Percentiles rank a stretch among this genome's conserved stretches.
These are phyloP conservation scores for Cataglyphis altisquamis DNA, from an alignment of 2,888 invertebrate species.

Conservation along the genomic window DNA sequence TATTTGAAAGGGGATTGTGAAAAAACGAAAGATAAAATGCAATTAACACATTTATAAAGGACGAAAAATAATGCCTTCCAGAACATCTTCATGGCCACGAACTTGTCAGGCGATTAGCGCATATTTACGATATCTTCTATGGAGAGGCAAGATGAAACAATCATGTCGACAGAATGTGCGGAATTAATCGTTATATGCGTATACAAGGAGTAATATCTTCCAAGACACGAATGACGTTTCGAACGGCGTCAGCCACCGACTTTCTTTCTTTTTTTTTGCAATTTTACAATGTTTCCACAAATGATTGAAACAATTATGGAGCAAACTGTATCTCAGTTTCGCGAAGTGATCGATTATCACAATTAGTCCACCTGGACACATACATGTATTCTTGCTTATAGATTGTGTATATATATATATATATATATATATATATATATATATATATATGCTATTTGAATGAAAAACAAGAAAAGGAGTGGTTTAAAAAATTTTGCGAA, in stretches of 20 bases:
- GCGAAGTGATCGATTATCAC: conserved; percentile 68
- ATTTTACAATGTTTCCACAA: conserved; percentile 73
- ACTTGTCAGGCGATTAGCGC: conserved; percentile 71
- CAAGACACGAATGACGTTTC: conserved; percentile 75
- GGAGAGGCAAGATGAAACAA: conserved; percentile 83
- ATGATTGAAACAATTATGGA: conserved; percentile 82
- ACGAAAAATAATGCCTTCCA: conserved; percentile 4
- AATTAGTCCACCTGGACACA: conserved; percentile 48
- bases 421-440: not conserved
- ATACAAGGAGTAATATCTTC: conserved; percentile 70
- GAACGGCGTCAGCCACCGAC: conserved; percentile 79
- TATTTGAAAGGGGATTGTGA: conserved; percentile 40
- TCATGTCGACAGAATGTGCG: conserved; percentile 71
- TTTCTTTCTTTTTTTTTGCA: conserved; percentile 63
- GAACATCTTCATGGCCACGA: conserved; percentile 69
- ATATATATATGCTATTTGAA: not conserved
- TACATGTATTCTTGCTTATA: conserved; percentile 38
- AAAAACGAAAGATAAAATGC: conserved; percentile 24
- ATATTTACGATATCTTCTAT: conserved; percentile 79
- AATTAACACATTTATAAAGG: conserved; percentile 65
- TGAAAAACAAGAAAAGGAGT: not conserved
- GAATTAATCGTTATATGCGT: conserved; percentile 71
- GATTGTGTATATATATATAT: not conserved
- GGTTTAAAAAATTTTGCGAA: conserved; percentile 24
- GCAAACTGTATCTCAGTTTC: conserved; percentile 73